Conservation (phyloP, 2,797 vertebrate genomes). For the Leuciscus waleckii region DNA sequence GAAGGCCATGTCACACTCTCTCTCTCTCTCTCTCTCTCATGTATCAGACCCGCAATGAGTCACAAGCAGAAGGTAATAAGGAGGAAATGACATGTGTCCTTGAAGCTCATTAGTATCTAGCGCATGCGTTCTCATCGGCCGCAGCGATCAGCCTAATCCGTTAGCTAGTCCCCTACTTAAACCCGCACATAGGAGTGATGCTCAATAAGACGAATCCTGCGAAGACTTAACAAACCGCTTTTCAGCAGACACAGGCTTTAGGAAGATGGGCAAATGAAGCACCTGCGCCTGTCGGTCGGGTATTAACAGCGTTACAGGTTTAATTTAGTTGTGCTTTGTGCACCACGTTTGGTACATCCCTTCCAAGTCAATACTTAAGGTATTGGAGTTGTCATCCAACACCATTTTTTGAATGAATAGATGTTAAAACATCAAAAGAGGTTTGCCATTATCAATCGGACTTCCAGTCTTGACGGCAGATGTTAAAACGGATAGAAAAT, state of each 20-base stretch:
- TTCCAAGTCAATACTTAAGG: neutral
- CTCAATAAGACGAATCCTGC: slow-evolving; percentile 59
- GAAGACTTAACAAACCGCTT: slow-evolving; percentile 45
- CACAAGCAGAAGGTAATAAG: slow-evolving; percentile 53
- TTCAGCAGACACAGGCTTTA: slow-evolving; percentile 33
- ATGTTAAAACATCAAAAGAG: neutral
- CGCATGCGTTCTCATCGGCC: slow-evolving; percentile 69
- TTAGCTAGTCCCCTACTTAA: slow-evolving; percentile 73
- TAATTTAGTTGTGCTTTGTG: neutral
- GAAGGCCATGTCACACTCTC: no score
- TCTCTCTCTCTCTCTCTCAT: neutral
- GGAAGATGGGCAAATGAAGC: neutral
- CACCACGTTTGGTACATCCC: neutral
- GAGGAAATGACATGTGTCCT: slow-evolving; percentile 75
- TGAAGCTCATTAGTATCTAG: slow-evolving; percentile 77
- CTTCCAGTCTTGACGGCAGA: neutral
- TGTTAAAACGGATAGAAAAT: neutral
- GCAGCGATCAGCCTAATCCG: slow-evolving; percentile 81
- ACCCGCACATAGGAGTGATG: slow-evolving; percentile 71
- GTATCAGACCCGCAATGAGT: slow-evolving; percentile 50
- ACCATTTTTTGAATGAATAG: neutral
- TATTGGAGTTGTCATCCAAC: neutral
- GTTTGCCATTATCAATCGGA: neutral
- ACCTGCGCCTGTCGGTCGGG: neutral
- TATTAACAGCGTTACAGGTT: neutral